These are phyloP conservation scores for Pipistrellus kuhlii DNA, from an alignment of 2,797 vertebrate species.

Conservation along the genomic window DNA sequence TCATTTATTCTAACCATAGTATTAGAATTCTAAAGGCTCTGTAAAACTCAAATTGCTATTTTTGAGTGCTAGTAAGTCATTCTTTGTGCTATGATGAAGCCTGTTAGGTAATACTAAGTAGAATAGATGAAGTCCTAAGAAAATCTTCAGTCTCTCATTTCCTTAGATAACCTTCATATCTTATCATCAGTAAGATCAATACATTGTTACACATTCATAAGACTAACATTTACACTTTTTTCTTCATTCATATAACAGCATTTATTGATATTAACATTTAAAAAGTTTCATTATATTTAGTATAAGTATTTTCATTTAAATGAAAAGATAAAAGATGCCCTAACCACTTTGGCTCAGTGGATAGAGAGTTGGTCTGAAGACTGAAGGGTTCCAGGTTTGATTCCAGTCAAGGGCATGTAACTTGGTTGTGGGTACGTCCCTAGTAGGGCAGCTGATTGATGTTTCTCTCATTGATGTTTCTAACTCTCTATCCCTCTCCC, in stretches of 20 bases:
- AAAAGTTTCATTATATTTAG: background rate
- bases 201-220: background rate
- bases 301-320: background rate
- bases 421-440: no score
- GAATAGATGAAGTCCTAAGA: background rate
- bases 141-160: background rate
- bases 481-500: no score
- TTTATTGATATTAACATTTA: background rate
- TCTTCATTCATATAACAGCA: background rate
- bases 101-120: background rate
- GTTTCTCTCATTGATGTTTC: no score
- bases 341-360: no score
- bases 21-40: slow-evolving; percentile 35
- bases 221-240: background rate
- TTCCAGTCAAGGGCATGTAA: no score
- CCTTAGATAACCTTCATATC: background rate
- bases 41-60: slow-evolving; percentile 4
- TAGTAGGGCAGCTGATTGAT: no score
- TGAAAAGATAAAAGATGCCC: background rate
- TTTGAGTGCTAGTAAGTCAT: background rate
- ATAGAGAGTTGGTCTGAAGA: no score
- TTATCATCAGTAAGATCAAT: background rate
- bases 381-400: no score
- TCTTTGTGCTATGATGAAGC: background rate
- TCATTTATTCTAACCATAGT: slow-evolving; percentile 26